Conservation (phyloP, 1,140 invertebrate genomes). For the Papilio polyxenes region DNA sequence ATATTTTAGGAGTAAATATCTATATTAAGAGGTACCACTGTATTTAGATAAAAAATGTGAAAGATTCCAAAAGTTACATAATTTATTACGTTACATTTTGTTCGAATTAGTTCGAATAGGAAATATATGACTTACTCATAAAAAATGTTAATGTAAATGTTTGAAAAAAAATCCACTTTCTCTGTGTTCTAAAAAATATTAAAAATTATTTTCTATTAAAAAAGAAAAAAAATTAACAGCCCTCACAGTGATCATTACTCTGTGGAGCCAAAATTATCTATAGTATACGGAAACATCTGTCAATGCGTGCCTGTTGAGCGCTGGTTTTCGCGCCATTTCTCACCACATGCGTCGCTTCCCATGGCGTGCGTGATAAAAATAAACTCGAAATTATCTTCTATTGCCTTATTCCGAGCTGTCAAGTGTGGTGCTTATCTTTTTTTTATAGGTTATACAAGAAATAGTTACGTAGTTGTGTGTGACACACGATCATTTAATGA, state of each 20-base stretch:
- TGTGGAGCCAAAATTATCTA: not conserved
- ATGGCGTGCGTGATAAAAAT: constrained; percentile 42
- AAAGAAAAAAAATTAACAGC: not conserved
- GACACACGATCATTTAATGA: not conserved
- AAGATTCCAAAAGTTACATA: too few relatives aligned
- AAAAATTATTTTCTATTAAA: too few relatives aligned
- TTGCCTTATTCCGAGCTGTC: not conserved
- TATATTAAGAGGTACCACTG: not conserved
- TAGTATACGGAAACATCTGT: constrained; percentile 26
- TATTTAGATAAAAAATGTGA: too few relatives aligned
- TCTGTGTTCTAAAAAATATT: too few relatives aligned
- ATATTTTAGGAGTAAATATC: not conserved
- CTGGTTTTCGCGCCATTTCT: constrained; percentile 30
- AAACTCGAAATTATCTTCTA: constrained; percentile 11
- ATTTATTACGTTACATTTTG: too few relatives aligned
- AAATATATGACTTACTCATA: too few relatives aligned
- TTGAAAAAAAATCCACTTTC: too few relatives aligned
- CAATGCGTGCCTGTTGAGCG: constrained; percentile 21
- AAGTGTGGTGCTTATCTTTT: constrained; percentile 32
- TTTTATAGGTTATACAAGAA: not conserved
- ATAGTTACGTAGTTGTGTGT: not conserved
- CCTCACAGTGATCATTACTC: not conserved
- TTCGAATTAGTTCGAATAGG: too few relatives aligned
- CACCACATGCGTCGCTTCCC: constrained; percentile 46
- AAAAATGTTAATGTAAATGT: too few relatives aligned